Evolutionary conservation across 2,797 vertebrate genomes (phyloP).

Genomic region (Rhinoraja longicauda): DNA sequence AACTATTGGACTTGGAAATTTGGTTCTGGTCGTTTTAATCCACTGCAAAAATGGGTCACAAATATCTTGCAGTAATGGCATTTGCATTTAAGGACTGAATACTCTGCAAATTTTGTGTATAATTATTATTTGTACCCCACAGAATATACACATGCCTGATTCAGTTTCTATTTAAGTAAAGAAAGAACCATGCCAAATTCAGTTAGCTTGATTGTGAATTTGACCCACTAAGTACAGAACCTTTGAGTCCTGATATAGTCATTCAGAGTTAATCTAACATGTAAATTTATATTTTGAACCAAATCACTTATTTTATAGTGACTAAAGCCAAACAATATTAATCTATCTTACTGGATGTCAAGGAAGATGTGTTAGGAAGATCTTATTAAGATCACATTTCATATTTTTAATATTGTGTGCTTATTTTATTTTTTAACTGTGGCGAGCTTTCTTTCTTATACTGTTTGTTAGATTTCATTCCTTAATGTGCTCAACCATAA

Average conservation of each 20-base stretch:
- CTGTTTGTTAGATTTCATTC: not conserved
- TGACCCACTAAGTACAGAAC: not conserved
- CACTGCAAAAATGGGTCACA: constrained; percentile 65
- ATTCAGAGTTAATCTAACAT: not conserved
- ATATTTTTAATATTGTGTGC: not conserved
- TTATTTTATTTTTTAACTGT: not conserved
- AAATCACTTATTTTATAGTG: not conserved
- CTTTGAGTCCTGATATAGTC: not conserved
- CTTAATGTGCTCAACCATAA: not conserved
- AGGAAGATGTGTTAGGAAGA: not conserved
- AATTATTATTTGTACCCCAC: not conserved
- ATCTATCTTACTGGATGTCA: not conserved
- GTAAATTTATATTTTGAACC: not conserved
- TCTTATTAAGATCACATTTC: not conserved
- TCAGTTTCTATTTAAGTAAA: not conserved
- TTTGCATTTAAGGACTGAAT: constrained; percentile 36
- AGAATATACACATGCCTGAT: not conserved
- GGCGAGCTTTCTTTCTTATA: not conserved
- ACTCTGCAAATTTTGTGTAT: not conserved
- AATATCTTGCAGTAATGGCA: constrained; percentile 46
- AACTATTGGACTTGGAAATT: constrained; percentile 52
- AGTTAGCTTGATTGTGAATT: not conserved
- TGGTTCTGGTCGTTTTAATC: constrained; percentile 58
- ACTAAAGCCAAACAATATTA: not conserved
- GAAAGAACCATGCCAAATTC: not conserved